phyloP scores from a whole-genome alignment of 1,140 invertebrate genomes.

The Cyrtorhinus lividipennis region DNA sequence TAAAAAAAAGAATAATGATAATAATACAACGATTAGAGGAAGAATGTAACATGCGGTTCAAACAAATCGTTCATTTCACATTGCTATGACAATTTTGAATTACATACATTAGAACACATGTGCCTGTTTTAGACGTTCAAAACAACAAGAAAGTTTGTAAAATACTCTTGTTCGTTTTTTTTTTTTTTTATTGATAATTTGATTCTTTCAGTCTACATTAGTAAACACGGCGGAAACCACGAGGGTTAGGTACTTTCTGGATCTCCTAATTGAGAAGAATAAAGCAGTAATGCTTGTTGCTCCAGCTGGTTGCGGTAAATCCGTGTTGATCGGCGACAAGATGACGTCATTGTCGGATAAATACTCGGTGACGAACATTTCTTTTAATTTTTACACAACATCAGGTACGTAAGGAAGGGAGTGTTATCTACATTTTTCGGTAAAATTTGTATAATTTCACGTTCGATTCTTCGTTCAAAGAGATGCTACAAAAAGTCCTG shows the following conservation, averaged over 20 bases:
- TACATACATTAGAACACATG: too few relatives aligned
- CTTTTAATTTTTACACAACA: constrained; percentile 92
- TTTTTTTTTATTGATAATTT: too few relatives aligned
- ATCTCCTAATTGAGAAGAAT: constrained; percentile 62
- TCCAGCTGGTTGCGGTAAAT: constrained; percentile 72
- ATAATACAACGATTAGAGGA: too few relatives aligned
- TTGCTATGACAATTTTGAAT: too few relatives aligned
- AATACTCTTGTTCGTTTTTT: too few relatives aligned
- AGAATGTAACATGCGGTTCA: too few relatives aligned
- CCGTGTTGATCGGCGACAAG: constrained; percentile 72
- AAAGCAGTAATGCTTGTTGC: constrained; percentile 86
- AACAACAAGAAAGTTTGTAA: too few relatives aligned
- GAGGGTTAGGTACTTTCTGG: constrained; percentile 75
- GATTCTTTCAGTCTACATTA: constrained; percentile 58
- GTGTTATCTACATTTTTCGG: too few relatives aligned
- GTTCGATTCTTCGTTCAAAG: constrained; percentile 29
- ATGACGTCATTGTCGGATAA: constrained; percentile 56
- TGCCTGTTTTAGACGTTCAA: too few relatives aligned
- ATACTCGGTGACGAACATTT: constrained; percentile 71
- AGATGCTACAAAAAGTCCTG: constrained; percentile 78
- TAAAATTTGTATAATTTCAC: too few relatives aligned
- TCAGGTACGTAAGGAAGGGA: constrained; percentile 45
- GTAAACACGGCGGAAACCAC: constrained; percentile 84
- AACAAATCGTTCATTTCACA: too few relatives aligned
- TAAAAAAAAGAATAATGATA: too few relatives aligned